Evolutionary conservation across 2,888 invertebrate genomes (phyloP).

Genomic region (Melanargia galathea): DNA sequence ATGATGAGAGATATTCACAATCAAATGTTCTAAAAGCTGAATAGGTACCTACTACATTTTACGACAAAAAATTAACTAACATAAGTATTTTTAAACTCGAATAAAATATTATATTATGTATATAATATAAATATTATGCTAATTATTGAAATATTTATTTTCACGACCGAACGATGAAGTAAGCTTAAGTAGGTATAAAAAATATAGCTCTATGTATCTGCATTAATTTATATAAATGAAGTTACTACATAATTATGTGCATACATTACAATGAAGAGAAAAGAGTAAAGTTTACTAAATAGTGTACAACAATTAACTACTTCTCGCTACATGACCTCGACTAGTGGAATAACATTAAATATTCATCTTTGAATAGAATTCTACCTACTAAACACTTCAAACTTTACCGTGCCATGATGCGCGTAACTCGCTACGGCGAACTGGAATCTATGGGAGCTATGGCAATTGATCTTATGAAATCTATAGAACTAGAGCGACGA

Average conservation of each 20-base stretch:
- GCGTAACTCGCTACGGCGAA: constrained; percentile 68
- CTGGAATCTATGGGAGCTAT: constrained; percentile 71
- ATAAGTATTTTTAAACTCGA: constrained; percentile 23
- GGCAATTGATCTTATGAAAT: constrained; percentile 50
- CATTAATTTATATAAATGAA: too few relatives aligned
- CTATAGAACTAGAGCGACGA: constrained; percentile 67
- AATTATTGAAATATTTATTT: too few relatives aligned
- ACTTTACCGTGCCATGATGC: constrained; percentile 78
- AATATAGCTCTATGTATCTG: too few relatives aligned
- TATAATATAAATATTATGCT: too few relatives aligned
- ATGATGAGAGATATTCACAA: neutral
- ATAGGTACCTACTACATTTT: constrained; percentile 33
- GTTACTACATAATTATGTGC: neutral
- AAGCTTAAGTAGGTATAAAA: too few relatives aligned
- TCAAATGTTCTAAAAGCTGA: constrained; percentile 9
- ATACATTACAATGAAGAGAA: constrained; percentile 4
- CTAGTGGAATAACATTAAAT: constrained; percentile 30
- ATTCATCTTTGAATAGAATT: constrained; percentile 40
- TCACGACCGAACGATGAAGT: too few relatives aligned
- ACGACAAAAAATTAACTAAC: neutral
- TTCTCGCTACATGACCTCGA: constrained; percentile 20
- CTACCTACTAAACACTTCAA: constrained; percentile 59
- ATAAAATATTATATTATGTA: too few relatives aligned
- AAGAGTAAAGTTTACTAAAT: constrained; percentile 15
- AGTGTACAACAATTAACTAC: constrained; percentile 31